These are phyloP conservation scores for Lamellibrachia columna DNA, from an alignment of 2,888 invertebrate genomes.

Conservation along the genomic window DNA sequence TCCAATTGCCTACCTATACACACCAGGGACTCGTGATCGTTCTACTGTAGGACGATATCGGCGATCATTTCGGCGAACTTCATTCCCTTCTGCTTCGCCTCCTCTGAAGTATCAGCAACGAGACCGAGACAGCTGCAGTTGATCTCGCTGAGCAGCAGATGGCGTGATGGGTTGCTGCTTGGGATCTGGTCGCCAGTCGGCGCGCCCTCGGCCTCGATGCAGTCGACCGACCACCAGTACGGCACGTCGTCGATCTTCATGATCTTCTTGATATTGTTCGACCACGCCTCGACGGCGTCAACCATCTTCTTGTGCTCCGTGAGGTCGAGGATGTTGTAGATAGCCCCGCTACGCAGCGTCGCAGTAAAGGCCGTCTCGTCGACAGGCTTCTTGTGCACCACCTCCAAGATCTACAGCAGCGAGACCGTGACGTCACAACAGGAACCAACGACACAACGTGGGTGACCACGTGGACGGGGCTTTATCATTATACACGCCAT, in stretches of 20 bases:
- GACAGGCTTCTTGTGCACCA: conserved; percentile 40
- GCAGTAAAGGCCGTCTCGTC: conserved; percentile 40
- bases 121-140: conserved; percentile 39
- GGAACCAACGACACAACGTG: neutral
- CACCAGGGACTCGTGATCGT: neutral
- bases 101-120: conserved; percentile 38
- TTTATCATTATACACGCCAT: neutral
- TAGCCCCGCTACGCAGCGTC: conserved; percentile 37
- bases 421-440: neutral
- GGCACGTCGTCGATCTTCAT: conserved; percentile 38
- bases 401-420: conserved; percentile 29
- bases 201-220: conserved; percentile 36
- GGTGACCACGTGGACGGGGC: neutral
- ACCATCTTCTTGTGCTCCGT: conserved; percentile 35
- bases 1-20: neutral
- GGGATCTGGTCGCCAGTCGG: conserved; percentile 33
- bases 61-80: conserved; percentile 39
- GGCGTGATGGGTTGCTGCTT: conserved; percentile 33
- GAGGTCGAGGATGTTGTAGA: conserved; percentile 39
- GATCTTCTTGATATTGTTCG: conserved; percentile 34
- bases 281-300: conserved; percentile 34
- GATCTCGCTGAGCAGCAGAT: conserved; percentile 40
- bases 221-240: conserved; percentile 42
- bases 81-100: conserved; percentile 38
- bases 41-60: conserved; percentile 29